Evolutionary conservation across 2,888 invertebrate genomes (phyloP).

Genomic region (Spicauda simplicius): DNA sequence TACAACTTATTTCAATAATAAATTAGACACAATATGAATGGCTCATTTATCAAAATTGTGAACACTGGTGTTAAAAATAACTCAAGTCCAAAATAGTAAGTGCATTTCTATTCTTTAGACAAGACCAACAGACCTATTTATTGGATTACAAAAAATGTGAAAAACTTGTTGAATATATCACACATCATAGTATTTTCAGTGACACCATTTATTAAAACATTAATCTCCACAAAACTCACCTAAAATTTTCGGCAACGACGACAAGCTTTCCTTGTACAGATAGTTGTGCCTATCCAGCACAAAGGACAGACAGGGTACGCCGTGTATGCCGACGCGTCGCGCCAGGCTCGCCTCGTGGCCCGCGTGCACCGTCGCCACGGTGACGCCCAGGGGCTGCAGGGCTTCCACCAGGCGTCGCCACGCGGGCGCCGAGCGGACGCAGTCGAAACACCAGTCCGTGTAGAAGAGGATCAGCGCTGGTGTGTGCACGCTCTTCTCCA

Average conservation of each 20-base stretch:
- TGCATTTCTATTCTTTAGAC: too few species aligned
- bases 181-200: too few species aligned
- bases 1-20: too few species aligned
- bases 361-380: slow-evolving; percentile 92
- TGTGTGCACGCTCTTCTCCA: slow-evolving; percentile 92
- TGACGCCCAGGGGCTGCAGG: slow-evolving; percentile 92
- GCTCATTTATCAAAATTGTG: too few species aligned
- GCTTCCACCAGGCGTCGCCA: slow-evolving; percentile 94
- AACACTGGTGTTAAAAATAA: too few species aligned
- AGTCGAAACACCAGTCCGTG: slow-evolving; percentile 97
- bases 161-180: too few species aligned
- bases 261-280: slow-evolving; percentile 92
- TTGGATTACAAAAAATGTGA: too few species aligned
- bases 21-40: too few species aligned
- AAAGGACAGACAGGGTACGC: slow-evolving; percentile 92
- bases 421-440: slow-evolving; percentile 93
- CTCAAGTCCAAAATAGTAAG: too few species aligned
- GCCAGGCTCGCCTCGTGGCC: slow-evolving; percentile 92
- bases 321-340: slow-evolving; percentile 91
- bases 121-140: too few species aligned
- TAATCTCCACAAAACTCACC: slow-evolving; percentile 85
- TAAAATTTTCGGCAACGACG: slow-evolving; percentile 91
- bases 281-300: slow-evolving; percentile 93
- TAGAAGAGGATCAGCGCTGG: slow-evolving; percentile 96
- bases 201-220: too few species aligned